A percentile compares a stretch with the other conserved stretches of the same genome.
These are phyloP conservation scores for Achlya flavicornis DNA, from an alignment of 2,888 invertebrate species.

Conservation along the genomic window DNA sequence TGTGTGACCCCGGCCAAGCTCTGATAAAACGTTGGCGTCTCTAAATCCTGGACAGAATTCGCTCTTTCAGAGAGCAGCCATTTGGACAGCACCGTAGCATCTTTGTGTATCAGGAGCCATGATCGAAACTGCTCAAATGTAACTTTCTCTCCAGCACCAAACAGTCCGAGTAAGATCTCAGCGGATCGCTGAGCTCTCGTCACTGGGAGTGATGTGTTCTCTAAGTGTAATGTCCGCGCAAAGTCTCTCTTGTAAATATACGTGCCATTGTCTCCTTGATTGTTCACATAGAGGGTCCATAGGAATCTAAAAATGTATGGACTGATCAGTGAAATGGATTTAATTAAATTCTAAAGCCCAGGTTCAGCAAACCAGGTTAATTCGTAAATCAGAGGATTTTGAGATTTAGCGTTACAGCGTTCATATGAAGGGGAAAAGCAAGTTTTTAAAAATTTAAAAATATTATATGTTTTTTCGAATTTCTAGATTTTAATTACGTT, in stretches of 20 bases:
- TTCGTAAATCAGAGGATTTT: no score
- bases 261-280: slow-evolving; percentile 85
- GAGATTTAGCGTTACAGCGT: no score
- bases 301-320: slow-evolving; percentile 85
- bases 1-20: slow-evolving; percentile 97
- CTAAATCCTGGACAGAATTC: slow-evolving; percentile 90
- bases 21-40: slow-evolving; percentile 96
- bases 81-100: slow-evolving; percentile 90
- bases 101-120: slow-evolving; percentile 90
- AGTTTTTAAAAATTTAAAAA: no score
- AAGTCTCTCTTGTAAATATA: slow-evolving; percentile 91
- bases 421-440: no score
- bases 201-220: slow-evolving; percentile 74
- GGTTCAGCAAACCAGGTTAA: no score
- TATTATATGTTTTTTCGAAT: no score
- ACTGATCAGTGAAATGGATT: not conserved
- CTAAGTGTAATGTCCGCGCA: slow-evolving; percentile 85
- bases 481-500: no score
- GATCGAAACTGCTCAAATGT: slow-evolving; percentile 90
- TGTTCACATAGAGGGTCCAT: slow-evolving; percentile 93
- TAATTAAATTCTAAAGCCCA: no score
- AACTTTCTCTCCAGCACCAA: slow-evolving; percentile 78
- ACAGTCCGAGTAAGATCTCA: slow-evolving; percentile 70
- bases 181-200: slow-evolving; percentile 59
- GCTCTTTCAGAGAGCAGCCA: slow-evolving; percentile 92